A percentile compares a stretch with the other conserved stretches of the same genome.
Conservation (phyloP, 2,797 vertebrate species). For the Helarctos malayanus region DNA sequence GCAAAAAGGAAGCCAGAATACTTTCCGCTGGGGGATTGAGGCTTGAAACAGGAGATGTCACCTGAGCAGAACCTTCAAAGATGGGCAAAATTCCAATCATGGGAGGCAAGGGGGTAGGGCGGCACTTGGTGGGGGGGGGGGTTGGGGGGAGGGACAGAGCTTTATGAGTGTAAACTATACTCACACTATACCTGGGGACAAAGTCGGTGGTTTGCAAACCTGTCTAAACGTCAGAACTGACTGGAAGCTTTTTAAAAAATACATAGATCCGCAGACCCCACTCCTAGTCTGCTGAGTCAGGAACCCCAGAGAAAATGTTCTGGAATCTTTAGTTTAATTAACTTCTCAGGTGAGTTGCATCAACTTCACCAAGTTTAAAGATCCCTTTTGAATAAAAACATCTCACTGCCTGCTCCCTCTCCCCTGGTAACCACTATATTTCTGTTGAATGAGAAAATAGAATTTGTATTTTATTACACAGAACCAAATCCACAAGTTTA, state of each 20-base stretch:
- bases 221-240: not conserved
- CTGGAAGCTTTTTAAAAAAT: not conserved
- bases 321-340: constrained; percentile 14
- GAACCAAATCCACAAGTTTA: constrained; percentile 17
- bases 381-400: not conserved
- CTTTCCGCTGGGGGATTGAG: not conserved
- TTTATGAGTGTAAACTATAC: not conserved
- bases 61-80: constrained; percentile 19
- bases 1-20: not conserved
- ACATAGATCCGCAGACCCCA: not conserved
- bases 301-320: not conserved
- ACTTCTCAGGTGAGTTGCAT: not conserved
- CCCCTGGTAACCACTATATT: not conserved
- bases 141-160: not conserved
- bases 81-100: not conserved
- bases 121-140: not conserved
- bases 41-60: not conserved
- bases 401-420: not conserved
- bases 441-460: constrained; percentile 41
- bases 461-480: constrained; percentile 41
- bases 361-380: constrained; percentile 14
- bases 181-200: not conserved
- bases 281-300: not conserved
- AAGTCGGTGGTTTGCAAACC: not conserved
- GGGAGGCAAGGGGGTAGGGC: fast-evolving